Conservation (phyloP, 1,140 invertebrate genomes). For the Dendrolimus punctatus region DNA sequence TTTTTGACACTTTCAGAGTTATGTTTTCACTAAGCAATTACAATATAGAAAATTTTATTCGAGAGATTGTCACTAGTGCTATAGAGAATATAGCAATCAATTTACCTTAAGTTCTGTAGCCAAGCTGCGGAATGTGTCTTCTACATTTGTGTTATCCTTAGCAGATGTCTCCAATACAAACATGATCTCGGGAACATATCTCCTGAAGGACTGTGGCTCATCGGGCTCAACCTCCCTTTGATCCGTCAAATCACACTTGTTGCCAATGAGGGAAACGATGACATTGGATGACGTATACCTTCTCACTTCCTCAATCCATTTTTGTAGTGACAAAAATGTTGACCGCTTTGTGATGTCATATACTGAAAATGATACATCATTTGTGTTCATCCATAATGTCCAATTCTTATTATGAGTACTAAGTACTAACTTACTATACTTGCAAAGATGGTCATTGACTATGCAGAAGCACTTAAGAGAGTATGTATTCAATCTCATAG, state of each 20-base stretch:
- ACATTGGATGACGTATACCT: slow-evolving; percentile 93
- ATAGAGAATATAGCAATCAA: slow-evolving; percentile 5
- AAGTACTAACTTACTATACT: no score
- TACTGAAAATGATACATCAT: slow-evolving; percentile 74
- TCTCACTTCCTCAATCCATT: slow-evolving; percentile 96
- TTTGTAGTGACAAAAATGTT: slow-evolving; percentile 89
- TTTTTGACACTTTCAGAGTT: no score
- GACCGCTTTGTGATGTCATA: slow-evolving; percentile 95
- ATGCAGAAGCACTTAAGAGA: no score
- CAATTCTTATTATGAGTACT: no score
- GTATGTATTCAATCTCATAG: no score
- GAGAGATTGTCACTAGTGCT: neutral
- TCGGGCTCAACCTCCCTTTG: slow-evolving; percentile 87
- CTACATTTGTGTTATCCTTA: slow-evolving; percentile 94
- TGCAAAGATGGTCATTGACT: no score
- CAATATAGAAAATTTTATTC: no score
- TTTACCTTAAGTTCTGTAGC: slow-evolving; percentile 89
- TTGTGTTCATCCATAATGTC: neutral
- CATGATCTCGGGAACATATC: slow-evolving; percentile 88
- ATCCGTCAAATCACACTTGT: slow-evolving; percentile 90
- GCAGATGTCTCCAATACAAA: slow-evolving; percentile 93
- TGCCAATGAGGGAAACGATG: slow-evolving; percentile 90
- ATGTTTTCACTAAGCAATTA: no score
- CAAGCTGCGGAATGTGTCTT: slow-evolving; percentile 90
- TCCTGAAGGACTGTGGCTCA: slow-evolving; percentile 88